Evolutionary conservation across 2,113 vertebrate genomes (phyloP), one percentile per base, ranked within the genome.

Genomic region (Aptenodytes forsteri): DNA sequence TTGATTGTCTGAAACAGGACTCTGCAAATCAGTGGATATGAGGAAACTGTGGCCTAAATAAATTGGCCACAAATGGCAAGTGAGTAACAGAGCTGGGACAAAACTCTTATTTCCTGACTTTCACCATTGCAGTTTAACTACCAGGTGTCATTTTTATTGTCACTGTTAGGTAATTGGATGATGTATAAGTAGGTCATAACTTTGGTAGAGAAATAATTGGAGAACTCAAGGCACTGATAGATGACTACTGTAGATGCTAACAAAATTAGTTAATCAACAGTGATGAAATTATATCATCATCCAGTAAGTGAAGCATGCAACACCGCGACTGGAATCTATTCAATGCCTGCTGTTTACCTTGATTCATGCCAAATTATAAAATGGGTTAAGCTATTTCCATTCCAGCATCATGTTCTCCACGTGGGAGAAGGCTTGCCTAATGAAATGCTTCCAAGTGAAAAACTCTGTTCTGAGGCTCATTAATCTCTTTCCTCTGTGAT

Each of bases 211-310:
- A 78, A 85, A 87, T 66, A 71, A 80, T 70, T 76, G 13, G 42
- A 83, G 62, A 92, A 21, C 40, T 89, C 49, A 62, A 54, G 78
- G 47, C 38, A 58, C n/a, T 76, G 71, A 84, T 38, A 64, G 75
- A 83, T 69, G 77, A 42, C 66, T 89, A 50, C 42, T 91, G 40
- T 71, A 55, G 80, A 47, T 80, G 36, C 47, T 89, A 92, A 73
- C 72, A 92, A 87, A 78, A 89, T 92, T 67, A 94, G 64, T 73
- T 86, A 82, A 91, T 89, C 67, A 82, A 59, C 67, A 38, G 69
- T 87, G 75, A 89, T 94, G 84, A 96, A 97, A 97, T 96, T 61
- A 71, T 93, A 61, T 89, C 77, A 96, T 95, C 86, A 91, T 38
- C 59, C 66, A 89, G 64, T 62, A 95, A 95, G 84, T 61, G 92